Evolutionary conservation across 2,888 invertebrate species (phyloP), one percentile per base, ranked within the genome.

Genomic region (Diaprepes abbreviatus): DNA sequence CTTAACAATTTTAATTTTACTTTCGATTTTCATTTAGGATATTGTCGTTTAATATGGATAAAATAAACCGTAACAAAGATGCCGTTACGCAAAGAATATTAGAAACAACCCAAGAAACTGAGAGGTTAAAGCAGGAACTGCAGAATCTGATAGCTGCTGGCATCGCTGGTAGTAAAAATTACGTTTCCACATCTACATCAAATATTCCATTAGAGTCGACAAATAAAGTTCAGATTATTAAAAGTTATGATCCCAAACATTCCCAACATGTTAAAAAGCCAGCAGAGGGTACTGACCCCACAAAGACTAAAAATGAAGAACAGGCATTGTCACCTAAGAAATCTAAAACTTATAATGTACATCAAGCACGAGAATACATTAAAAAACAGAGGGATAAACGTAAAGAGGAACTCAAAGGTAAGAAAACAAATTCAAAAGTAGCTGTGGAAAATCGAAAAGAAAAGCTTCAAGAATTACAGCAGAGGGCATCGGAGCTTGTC

Each of bases 341-440:
- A 68, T 45, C 43, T 6, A 75, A 79, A 70, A 73, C 76, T 64
- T 89, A 89, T 75, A 85, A 88, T 79, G 82, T 84, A 0, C 85
- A 86, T 58, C 85, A 86, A 73, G 85, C 88, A 0, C 81, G 87
- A 3, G 85, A 86, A 71, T 89, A 85, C 77, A 89, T 89, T 74
- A 85, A 85, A 73, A 86, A 86, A 73, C 88, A 89, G 78, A 86
- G 84, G 74, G 85, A 85, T 64, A 86, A 87, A 74, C 80, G 88
- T 7, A 79, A 82, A 40, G 80, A 83, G 58, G 79, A 83, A 67
- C 75, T 81, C 64, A 81, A 83, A 70, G 24, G 7, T 2, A 83
- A 85, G 65, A 74, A 76, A n/a, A 76, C 76, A 19, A 74, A 78
- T 50, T 66, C 72, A 52, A 62, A 68, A 17, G 69, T 71, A 10